phyloP scores from a whole-genome alignment of 2,797 vertebrate species.

The Chaetodon trifasciatus region DNA sequence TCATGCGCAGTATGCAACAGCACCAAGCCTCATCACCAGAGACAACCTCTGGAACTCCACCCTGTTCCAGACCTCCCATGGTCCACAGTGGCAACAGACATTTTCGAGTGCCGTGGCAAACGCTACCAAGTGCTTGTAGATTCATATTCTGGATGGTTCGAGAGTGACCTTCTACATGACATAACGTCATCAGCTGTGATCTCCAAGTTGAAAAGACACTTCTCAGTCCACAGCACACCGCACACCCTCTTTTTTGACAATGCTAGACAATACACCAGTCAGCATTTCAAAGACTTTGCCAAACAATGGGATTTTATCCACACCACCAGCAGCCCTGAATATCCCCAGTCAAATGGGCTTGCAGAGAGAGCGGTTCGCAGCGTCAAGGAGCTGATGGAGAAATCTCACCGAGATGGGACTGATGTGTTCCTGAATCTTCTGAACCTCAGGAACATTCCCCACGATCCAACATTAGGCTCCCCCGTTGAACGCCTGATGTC shows the following conservation, averaged over 20 bases:
- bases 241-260: conserved; percentile 28
- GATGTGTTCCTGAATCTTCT: conserved; percentile 24
- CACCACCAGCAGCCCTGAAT: conserved; percentile 38
- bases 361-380: conserved; percentile 23
- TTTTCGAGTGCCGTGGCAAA: conserved; percentile 41
- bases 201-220: conserved; percentile 21
- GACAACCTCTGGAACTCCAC: background rate
- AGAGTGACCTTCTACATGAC: conserved; percentile 24
- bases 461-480: conserved; percentile 24
- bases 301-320: conserved; percentile 29
- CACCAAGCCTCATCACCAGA: conserved; percentile 11
- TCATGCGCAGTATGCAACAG: background rate
- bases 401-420: conserved; percentile 24
- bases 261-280: conserved; percentile 1
- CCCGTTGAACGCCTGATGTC: conserved; percentile 41
- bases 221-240: conserved; percentile 5
- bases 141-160: conserved; percentile 19
- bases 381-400: conserved; percentile 17
- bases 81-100: conserved; percentile 29
- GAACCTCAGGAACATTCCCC: conserved; percentile 32
- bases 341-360: conserved; percentile 25
- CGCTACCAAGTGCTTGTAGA: conserved; percentile 33
- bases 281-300: conserved; percentile 25
- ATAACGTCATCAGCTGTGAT: background rate
- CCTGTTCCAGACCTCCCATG: conserved; percentile 8